Percentiles rank a stretch among this genome's conserved stretches.
Conservation (phyloP, 1,140 invertebrate genomes). For the Diuraphis noxia region DNA sequence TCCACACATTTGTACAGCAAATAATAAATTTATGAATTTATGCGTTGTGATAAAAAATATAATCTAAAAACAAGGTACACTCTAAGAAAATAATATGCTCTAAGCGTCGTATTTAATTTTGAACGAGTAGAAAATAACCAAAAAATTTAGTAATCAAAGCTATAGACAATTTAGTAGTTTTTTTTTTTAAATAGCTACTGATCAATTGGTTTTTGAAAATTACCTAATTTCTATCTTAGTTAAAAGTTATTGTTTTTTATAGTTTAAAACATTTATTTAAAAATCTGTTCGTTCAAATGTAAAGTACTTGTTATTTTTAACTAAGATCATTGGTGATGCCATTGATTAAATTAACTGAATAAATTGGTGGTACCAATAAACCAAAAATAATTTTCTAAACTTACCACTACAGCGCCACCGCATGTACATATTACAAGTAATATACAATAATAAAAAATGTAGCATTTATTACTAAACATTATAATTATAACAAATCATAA, state of each 20-base stretch:
- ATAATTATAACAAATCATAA: neutral
- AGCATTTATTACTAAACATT: neutral
- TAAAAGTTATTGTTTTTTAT: neutral
- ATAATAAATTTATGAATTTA: neutral
- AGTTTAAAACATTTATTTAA: no score
- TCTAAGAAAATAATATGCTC: neutral
- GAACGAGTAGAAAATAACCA: neutral
- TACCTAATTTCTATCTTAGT: neutral
- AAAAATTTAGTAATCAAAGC: neutral
- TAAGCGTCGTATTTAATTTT: neutral
- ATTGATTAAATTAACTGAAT: neutral
- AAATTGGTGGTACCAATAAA: neutral
- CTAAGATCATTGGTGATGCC: no score
- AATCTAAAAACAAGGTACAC: neutral
- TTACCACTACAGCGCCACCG: neutral
- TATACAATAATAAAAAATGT: neutral
- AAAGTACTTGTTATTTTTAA: no score
- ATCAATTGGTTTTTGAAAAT: neutral
- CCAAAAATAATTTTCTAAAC: neutral
- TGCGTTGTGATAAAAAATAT: neutral
- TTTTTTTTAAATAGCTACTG: no score
- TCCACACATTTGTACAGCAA: neutral
- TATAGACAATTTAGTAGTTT: neutral
- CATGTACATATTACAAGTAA: neutral
- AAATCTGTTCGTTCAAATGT: no score